phyloP scores from a whole-genome alignment of 1,140 invertebrate genomes.

The Pygmarrhopalites habei region DNA sequence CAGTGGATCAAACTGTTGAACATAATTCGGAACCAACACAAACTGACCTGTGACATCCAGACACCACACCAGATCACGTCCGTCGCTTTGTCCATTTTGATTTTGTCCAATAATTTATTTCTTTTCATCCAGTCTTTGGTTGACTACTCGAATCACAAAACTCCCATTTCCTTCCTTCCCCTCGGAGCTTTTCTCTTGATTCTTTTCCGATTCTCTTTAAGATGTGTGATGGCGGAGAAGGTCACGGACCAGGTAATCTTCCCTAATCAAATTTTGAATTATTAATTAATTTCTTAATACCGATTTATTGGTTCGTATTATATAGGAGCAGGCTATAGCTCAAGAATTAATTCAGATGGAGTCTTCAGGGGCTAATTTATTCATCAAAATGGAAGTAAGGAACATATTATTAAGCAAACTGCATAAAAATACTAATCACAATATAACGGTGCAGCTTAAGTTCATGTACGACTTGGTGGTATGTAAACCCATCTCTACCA shows the following conservation, averaged over 20 bases:
- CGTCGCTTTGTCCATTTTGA: not conserved
- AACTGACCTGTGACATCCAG: constrained; percentile 4
- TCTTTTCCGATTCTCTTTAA: not conserved
- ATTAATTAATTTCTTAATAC: not conserved
- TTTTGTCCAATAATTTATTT: constrained; percentile 1
- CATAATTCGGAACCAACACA: not conserved
- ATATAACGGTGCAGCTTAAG: constrained; percentile 6
- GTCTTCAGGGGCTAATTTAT: constrained; percentile 1
- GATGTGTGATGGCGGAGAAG: constrained; percentile 13
- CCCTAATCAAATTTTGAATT: not conserved
- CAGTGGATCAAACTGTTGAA: constrained; percentile 8
- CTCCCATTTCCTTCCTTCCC: not conserved
- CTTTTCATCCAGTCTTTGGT: not conserved
- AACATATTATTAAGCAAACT: constrained; percentile 6
- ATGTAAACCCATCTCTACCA: not conserved
- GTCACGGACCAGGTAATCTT: constrained; percentile 1
- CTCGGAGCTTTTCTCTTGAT: not conserved
- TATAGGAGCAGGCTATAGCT: constrained; percentile 12
- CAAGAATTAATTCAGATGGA: constrained; percentile 4
- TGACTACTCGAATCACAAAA: not conserved
- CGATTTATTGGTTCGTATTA: not conserved
- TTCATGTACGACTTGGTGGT: constrained; percentile 13
- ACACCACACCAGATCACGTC: not conserved
- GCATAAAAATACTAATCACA: constrained; percentile 7
- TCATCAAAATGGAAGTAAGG: constrained; percentile 19